Conservation (phyloP, 2,113 vertebrate genomes). For the Microcebus tavaratra region DNA sequence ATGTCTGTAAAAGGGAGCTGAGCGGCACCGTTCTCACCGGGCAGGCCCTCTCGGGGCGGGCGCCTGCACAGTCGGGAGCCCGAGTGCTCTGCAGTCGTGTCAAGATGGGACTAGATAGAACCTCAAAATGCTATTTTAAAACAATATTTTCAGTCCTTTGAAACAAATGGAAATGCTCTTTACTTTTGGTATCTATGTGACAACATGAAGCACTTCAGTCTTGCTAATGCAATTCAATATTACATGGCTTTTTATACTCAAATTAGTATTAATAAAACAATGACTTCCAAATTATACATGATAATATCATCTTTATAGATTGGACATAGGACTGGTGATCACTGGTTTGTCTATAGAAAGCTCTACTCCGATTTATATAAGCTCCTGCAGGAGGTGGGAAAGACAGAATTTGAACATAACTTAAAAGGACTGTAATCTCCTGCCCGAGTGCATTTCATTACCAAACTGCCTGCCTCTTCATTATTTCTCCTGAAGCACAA, state of each 20-base stretch:
- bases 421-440: background rate
- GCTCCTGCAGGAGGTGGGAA: background rate
- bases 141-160: background rate
- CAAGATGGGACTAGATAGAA: background rate
- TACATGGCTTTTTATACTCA: background rate
- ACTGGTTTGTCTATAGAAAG: background rate
- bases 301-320: background rate
- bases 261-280: background rate
- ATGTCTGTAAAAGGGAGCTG: background rate
- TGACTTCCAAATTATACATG: background rate
- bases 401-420: background rate
- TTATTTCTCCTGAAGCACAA: background rate
- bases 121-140: background rate
- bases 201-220: background rate
- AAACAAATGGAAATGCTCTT: background rate
- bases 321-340: background rate
- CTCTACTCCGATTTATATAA: background rate
- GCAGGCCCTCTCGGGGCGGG: background rate
- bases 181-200: background rate
- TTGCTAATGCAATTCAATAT: background rate
- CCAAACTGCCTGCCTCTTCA: background rate
- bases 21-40: background rate
- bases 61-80: background rate
- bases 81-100: rapidly evolving
- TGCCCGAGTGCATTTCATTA: background rate